These are phyloP conservation scores for Muscicapa adusta DNA, from an alignment of 2,113 vertebrate genomes.

Conservation along the genomic window DNA sequence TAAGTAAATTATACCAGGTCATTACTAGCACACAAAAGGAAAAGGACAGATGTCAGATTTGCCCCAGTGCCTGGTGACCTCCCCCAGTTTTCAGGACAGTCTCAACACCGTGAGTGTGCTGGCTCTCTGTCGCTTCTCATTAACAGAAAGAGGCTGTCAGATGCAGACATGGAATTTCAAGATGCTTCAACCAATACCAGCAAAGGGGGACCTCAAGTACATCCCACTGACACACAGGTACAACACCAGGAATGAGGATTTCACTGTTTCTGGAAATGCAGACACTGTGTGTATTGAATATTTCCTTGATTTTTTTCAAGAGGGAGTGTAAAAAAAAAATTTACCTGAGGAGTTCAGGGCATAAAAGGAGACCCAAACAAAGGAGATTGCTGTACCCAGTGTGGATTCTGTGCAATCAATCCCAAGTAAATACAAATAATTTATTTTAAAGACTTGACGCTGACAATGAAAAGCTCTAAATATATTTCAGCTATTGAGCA, in stretches of 20 bases:
- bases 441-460: background rate
- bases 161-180: background rate
- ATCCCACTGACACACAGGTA: background rate
- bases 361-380: background rate
- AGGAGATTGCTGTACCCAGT: background rate
- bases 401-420: background rate
- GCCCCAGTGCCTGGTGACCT: background rate
- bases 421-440: background rate
- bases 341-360: background rate
- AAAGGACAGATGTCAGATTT: background rate
- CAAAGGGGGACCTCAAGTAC: background rate
- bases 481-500: background rate
- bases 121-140: background rate
- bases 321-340: background rate
- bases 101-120: rapidly evolving
- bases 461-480: background rate
- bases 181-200: background rate
- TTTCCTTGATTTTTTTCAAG: background rate
- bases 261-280: background rate
- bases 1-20: background rate
- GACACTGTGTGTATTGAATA: background rate
- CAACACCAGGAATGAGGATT: background rate
- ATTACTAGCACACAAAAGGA: background rate
- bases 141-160: background rate
- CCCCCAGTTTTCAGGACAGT: background rate